These are phyloP conservation scores for Adela reaumurella DNA, from an alignment of 2,888 invertebrate species.

Conservation along the genomic window DNA sequence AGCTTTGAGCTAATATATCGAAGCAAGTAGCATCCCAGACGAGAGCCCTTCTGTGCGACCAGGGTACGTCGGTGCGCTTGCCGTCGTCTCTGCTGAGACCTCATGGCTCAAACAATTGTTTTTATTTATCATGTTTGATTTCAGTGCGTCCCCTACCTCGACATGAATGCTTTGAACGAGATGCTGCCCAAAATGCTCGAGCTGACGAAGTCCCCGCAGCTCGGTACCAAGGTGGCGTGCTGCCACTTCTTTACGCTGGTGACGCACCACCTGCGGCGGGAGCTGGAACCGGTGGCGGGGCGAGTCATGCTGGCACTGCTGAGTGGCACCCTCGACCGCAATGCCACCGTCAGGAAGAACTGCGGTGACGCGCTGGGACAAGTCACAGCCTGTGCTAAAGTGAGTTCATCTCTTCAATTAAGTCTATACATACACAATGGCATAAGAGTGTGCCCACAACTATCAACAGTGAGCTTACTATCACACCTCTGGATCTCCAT, in stretches of 20 bases:
- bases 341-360: slow-evolving; percentile 77
- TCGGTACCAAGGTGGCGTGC: slow-evolving; percentile 81
- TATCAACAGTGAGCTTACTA: too few relatives aligned
- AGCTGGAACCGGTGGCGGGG: slow-evolving; percentile 54
- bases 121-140: too few relatives aligned
- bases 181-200: slow-evolving; percentile 80
- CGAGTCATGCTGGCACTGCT: slow-evolving; percentile 60
- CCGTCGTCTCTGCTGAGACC: too few relatives aligned
- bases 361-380: slow-evolving; percentile 83
- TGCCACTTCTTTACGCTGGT: slow-evolving; percentile 75
- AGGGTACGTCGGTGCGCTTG: too few relatives aligned
- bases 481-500: too few relatives aligned
- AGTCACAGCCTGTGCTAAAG: slow-evolving; percentile 78
- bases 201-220: slow-evolving; percentile 75
- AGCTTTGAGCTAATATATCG: too few relatives aligned
- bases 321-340: slow-evolving; percentile 79
- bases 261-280: slow-evolving; percentile 49
- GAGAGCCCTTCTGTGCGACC: too few relatives aligned
- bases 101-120: too few relatives aligned
- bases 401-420: too few relatives aligned
- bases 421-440: too few relatives aligned
- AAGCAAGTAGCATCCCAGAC: too few relatives aligned
- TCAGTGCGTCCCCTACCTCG: slow-evolving; percentile 68
- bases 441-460: too few relatives aligned
- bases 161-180: slow-evolving; percentile 71